Evolutionary conservation across 2,888 invertebrate species (phyloP).

Genomic region (Amphipoea oculea): DNA sequence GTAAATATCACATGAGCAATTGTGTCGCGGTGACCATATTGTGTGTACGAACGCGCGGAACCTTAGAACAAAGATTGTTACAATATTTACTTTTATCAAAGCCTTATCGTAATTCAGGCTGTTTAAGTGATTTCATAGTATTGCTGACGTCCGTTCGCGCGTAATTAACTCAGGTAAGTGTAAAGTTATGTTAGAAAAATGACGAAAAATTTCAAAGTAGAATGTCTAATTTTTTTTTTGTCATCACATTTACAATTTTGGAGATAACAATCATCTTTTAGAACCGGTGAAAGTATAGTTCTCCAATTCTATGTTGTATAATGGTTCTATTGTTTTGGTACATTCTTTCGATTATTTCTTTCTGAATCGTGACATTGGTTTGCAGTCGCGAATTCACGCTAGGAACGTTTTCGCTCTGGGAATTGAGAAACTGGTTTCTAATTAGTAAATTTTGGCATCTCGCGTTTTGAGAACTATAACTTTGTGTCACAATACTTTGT

Average conservation of each 20-base stretch:
- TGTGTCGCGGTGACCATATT: conserved; percentile 78
- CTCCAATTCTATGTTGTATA: conserved; percentile 62
- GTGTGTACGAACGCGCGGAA: conserved; percentile 70
- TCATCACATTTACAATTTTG: conserved; percentile 53
- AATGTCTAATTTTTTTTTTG: conserved; percentile 48
- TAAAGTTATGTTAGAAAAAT: conserved; percentile 67
- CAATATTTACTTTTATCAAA: conserved; percentile 78
- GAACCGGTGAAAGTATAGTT: conserved; percentile 73
- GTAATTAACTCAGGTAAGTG: conserved; percentile 78
- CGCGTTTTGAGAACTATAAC: conserved; percentile 27
- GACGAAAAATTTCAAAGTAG: conserved; percentile 49
- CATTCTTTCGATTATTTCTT: conserved; percentile 65
- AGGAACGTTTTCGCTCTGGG: conserved; percentile 50
- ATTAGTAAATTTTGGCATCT: conserved; percentile 33
- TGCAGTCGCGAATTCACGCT: conserved; percentile 3
- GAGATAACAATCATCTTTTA: conserved; percentile 69
- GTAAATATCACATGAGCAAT: conserved; percentile 72
- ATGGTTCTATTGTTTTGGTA: conserved; percentile 70
- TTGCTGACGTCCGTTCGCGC: conserved; percentile 74
- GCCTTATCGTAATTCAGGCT: conserved; percentile 78
- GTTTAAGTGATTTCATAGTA: conserved; percentile 77
- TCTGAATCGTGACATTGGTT: conserved; percentile 48
- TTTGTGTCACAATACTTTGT: conserved; percentile 32
- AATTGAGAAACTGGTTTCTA: conserved; percentile 62
- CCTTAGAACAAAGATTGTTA: conserved; percentile 75